A percentile compares a stretch with the other conserved stretches of the same genome.
Conservation (phyloP, 2,888 invertebrate genomes). For the Hybos culiciformis region DNA sequence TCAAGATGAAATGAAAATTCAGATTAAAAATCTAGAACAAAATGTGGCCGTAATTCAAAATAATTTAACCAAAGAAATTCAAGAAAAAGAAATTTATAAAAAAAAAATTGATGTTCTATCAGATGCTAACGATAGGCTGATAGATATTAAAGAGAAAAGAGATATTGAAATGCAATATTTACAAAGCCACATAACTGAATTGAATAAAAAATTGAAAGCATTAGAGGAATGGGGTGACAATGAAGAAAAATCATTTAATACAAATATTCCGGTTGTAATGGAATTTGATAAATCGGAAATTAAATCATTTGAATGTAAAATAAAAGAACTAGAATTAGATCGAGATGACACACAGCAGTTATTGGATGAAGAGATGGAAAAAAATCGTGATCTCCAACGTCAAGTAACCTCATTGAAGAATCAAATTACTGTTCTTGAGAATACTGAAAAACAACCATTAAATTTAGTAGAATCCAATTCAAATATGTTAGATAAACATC, state of each 20-base stretch:
- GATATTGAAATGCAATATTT: slow-evolving; percentile 61
- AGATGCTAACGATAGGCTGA: slow-evolving; percentile 59
- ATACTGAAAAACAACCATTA: too few relatives aligned
- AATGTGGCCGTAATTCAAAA: slow-evolving; percentile 44
- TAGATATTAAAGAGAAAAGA: slow-evolving; percentile 69
- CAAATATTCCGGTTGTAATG: slow-evolving; percentile 17
- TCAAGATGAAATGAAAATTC: slow-evolving; percentile 63
- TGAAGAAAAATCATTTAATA: not conserved
- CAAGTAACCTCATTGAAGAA: too few relatives aligned
- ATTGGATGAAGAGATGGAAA: slow-evolving; percentile 16
- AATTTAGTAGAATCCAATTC: too few relatives aligned
- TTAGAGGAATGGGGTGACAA: not conserved
- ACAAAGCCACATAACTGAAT: slow-evolving; percentile 56
- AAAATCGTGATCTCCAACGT: not conserved
- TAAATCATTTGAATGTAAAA: slow-evolving; percentile 16
- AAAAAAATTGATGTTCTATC: slow-evolving; percentile 62
- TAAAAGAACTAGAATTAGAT: slow-evolving; percentile 13
- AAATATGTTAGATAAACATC: too few relatives aligned
- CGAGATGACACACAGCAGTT: slow-evolving; percentile 13
- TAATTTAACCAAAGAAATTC: slow-evolving; percentile 45
- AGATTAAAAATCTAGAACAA: slow-evolving; percentile 51
- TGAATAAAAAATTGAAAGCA: slow-evolving; percentile 41
- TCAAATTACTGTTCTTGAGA: too few relatives aligned
- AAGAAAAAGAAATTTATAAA: slow-evolving; percentile 52
- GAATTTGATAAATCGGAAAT: slow-evolving; percentile 21